phyloP scores from a whole-genome alignment of 2,888 invertebrate species.

The Nemapogon koenigi region DNA sequence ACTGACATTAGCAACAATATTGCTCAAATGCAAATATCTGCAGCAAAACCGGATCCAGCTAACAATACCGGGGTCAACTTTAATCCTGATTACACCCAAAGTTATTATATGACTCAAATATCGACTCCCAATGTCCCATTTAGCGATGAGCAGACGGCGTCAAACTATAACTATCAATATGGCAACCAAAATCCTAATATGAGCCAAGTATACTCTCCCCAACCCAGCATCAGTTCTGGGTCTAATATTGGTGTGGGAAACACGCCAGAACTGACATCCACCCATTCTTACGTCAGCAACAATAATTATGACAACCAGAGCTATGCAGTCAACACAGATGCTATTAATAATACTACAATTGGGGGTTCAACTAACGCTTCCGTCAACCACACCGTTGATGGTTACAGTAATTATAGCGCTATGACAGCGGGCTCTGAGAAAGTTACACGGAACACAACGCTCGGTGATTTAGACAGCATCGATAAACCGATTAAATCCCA shows the following conservation, averaged over 20 bases:
- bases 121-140: constrained; percentile 28
- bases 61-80: constrained; percentile 17
- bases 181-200: too few species aligned
- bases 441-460: constrained; percentile 10
- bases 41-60: constrained; percentile 21
- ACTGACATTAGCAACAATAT: constrained; percentile 36
- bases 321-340: constrained; percentile 34
- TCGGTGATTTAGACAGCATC: constrained; percentile 36
- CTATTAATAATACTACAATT: constrained; percentile 21
- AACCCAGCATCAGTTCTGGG: too few species aligned
- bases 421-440: not conserved
- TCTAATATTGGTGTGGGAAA: too few species aligned
- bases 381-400: not conserved
- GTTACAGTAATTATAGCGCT: not conserved
- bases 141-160: too few species aligned
- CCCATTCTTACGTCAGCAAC: too few species aligned
- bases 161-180: too few species aligned
- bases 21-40: constrained; percentile 41
- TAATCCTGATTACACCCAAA: constrained; percentile 38
- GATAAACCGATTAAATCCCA: constrained; percentile 55
- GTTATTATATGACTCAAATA: constrained; percentile 36
- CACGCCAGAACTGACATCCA: too few species aligned
- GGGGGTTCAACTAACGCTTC: constrained; percentile 16
- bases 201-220: too few species aligned
- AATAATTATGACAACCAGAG: too few species aligned